Evolutionary conservation across 2,888 invertebrate genomes (phyloP), one percentile per base, ranked within the genome.

Genomic region (Watsonalla binaria): DNA sequence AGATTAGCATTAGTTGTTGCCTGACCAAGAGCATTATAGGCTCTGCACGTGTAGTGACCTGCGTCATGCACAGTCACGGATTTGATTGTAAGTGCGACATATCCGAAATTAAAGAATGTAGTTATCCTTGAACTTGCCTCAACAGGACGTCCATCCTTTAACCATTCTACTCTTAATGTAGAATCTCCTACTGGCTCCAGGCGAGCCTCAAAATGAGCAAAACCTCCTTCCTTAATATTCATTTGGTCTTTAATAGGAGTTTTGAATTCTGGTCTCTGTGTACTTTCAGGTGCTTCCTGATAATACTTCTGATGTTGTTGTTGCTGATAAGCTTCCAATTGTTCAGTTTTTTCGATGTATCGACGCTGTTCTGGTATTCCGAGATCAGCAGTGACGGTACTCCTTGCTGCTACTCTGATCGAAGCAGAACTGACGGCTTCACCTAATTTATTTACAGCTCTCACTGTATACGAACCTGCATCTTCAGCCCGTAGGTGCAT

Each of bases 401-500:
- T 96, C 72, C 96, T 94, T 58, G 94, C 93, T 62, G 93, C 93
- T 66, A 97, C 95, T 82, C 92, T 93, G 61, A 97, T 93, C 56
- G 93, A 92, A 62, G 96, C 95, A 70, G 95, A 94, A 85, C 96
- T 96, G 74, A 96, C 93, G 69, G 97, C 97, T 92, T 98, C 97
- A 70, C 98, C 98, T 78, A 95, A 92, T 79, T 95, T 95, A 84
- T 98, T 98, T 68, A 96, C 95, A 90, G 97, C 98, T 77, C 97
- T 94, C 82, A 96, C 96, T 72, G 96, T 97, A 76, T 98, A 98
- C 87, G 96, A 95, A 90, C 98, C 98, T 80, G 96, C 95, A 94
- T 99, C 99, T 94, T 99, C 99, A 93, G 96, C 95, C 92, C 98
- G 96, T 93, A 98, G 96, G 95, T 98, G 98, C 95, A 98, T 93